Conservation (phyloP, 1,140 invertebrate species). For the Augochlora pura region DNA sequence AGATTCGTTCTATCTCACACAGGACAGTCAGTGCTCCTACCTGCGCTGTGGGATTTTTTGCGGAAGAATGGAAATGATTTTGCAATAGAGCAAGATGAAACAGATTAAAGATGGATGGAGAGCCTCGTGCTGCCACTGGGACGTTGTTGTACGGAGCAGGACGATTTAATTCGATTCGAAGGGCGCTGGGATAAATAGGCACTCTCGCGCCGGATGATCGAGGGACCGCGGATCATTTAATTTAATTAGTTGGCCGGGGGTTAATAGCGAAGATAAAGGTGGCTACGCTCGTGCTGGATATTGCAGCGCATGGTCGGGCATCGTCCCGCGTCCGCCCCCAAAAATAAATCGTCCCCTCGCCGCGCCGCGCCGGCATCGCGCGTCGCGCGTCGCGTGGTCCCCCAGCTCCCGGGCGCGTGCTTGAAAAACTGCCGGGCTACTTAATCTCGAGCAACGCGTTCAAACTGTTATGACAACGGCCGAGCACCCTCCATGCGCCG, state of each 20-base stretch:
- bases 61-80: too few relatives aligned
- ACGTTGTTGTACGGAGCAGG: conserved; percentile 12
- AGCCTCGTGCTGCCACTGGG: background rate
- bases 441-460: conserved; percentile 37
- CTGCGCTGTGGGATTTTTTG: too few relatives aligned
- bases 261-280: conserved; percentile 79
- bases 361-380: background rate
- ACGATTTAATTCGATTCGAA: conserved; percentile 47
- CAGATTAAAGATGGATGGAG: too few relatives aligned
- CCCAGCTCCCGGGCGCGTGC: background rate
- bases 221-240: conserved; percentile 78
- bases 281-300: conserved; percentile 67
- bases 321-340: conserved; percentile 48
- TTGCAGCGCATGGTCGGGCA: conserved; percentile 56
- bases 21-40: too few relatives aligned
- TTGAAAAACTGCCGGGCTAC: conserved; percentile 37
- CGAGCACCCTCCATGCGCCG: background rate
- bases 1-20: too few relatives aligned
- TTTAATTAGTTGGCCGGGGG: conserved; percentile 78
- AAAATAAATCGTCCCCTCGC: conserved; percentile 61
- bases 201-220: conserved; percentile 74
- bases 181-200: conserved; percentile 73
- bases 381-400: conserved; percentile 8
- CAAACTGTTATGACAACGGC: conserved; percentile 20
- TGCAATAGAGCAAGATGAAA: too few relatives aligned